Evolutionary conservation across 2,888 invertebrate genomes (phyloP), one percentile per base, ranked within the genome.

Genomic region (Lepeophtheirus nordmannii): DNA sequence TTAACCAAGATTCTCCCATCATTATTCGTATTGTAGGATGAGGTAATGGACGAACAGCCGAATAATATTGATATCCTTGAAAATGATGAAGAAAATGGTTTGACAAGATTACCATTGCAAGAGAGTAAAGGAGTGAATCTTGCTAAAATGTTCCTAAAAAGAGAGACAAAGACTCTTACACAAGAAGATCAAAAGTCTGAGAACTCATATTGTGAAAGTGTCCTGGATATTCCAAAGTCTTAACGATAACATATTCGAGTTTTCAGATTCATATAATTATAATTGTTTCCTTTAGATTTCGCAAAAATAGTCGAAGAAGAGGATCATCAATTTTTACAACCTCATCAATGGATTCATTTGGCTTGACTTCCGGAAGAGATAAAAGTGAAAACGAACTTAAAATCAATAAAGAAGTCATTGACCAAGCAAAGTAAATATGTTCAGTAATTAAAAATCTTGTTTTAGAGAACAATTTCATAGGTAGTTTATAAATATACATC

Each of bases 331-430:
- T 37, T n/a, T 61, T 37, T 17, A 30, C 61, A 30, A 37, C 23
- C 37, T 22, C 22, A 12, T 61, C 61, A 2, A 30, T 61, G 61
- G n/a, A 60, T 17, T 60, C 60, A 17, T 23, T 60, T 60, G 38
- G 37, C 10, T 17, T 23, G 11, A 60, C 60, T 30, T 60, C 60
- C 7, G 38, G 38, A 10, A 46, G 63, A 17, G 63, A 20, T 46
- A 53, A 46, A 11, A 63, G 63, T 23, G 22, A 56, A 23, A 20
- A 23, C 12, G 63, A 63, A 12, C 53, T 46, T 23, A 63, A 63
- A 56, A 11, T 63, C 10, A 40, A 63, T 22, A 63, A 63, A 30
- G 63, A 63, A 63, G 53, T 63, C 63, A 63, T 63, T 23, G 63
- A 63, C 37, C 63, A 63, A 37, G 56, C 63, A 20, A 63, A 63